Evolutionary conservation across 2,888 invertebrate genomes (phyloP), one percentile per base, ranked within the genome.

Genomic region (Melieria crassipennis): DNA sequence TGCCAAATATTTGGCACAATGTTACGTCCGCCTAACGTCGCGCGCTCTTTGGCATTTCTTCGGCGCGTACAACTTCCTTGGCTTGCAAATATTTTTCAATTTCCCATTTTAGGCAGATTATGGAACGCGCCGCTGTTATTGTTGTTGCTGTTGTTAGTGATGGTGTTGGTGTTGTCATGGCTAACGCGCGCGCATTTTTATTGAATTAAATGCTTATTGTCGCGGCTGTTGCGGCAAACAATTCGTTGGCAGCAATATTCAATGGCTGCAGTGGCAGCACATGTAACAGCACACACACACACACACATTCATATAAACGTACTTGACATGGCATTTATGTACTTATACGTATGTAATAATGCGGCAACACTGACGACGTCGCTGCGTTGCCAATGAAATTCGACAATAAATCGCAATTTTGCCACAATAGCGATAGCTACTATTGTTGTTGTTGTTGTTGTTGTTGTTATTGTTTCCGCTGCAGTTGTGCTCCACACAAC

Each of bases 191-290:
- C 57, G 57, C 57, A 13, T 57, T 16, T 57, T 57, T 57, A 57
- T 57, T 57, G 57, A 57, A 57, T 57, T 57, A 57, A 57, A 57
- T 57, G 57, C 30, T 57, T 13, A 57, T 57, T 57, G 57, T 57
- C 16, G 57, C 57, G 57, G 57, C 57, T 57, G 57, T 57, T 57
- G 57, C 30, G 57, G 57, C 57, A 57, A 57, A 57, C 57, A 57
- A 9, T 13, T 57, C 30, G 57, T 57, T 57, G 57, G 57, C 57
- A 57, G 30, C 57, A 57, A 13, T 13, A 30, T 30, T 2, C 30
- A 30, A 30, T 30, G 30, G 30, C 30, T 30, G 30, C 30, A 30
- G 30, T 30, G 30, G 30, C 30, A 30, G 30, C 30, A 30, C 30
- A 30, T 30, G 11, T 30, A 50, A 3, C 50, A 9, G 3, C 3